phyloP scores from a whole-genome alignment of 2,888 invertebrate genomes.

The Hydrotaea diabolus region DNA sequence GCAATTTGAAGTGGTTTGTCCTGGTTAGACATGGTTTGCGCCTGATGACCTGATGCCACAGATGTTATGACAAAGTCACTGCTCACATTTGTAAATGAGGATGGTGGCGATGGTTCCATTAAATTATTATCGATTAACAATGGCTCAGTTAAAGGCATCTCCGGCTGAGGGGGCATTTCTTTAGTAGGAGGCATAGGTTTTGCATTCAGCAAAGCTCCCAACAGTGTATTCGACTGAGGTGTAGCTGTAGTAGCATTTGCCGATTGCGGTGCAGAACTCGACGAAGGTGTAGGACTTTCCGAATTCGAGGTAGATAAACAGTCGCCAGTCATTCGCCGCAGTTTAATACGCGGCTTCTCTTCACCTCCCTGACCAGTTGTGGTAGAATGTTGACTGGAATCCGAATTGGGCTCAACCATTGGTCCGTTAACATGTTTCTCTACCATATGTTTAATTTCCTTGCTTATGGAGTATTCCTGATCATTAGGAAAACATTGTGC shows the following conservation, averaged over 20 bases:
- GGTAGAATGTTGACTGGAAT: slow-evolving; percentile 48
- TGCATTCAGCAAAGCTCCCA: slow-evolving; percentile 68
- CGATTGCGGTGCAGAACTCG: neutral
- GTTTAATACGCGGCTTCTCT: slow-evolving; percentile 71
- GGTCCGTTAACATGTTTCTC: slow-evolving; percentile 71
- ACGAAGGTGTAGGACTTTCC: slow-evolving; percentile 18
- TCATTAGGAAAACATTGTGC: slow-evolving; percentile 46
- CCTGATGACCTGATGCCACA: slow-evolving; percentile 66
- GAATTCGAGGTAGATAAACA: slow-evolving; percentile 67
- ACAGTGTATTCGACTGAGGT: slow-evolving; percentile 24
- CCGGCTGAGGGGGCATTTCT: slow-evolving; percentile 61
- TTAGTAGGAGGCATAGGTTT: slow-evolving; percentile 66
- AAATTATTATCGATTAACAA: slow-evolving; percentile 37
- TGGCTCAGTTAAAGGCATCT: slow-evolving; percentile 61
- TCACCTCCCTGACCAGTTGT: slow-evolving; percentile 33
- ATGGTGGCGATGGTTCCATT: neutral
- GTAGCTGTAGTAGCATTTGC: neutral
- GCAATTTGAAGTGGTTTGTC: slow-evolving; percentile 59
- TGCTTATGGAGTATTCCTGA: slow-evolving; percentile 44
- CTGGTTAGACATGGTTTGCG: neutral
- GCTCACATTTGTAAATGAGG: slow-evolving; percentile 63
- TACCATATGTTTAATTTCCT: slow-evolving; percentile 76
- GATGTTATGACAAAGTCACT: slow-evolving; percentile 70
- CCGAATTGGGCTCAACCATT: slow-evolving; percentile 72
- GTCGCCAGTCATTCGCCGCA: slow-evolving; percentile 76